These are phyloP conservation scores for Machimus rusticus DNA, from an alignment of 2,888 invertebrate species.

Conservation along the genomic window DNA sequence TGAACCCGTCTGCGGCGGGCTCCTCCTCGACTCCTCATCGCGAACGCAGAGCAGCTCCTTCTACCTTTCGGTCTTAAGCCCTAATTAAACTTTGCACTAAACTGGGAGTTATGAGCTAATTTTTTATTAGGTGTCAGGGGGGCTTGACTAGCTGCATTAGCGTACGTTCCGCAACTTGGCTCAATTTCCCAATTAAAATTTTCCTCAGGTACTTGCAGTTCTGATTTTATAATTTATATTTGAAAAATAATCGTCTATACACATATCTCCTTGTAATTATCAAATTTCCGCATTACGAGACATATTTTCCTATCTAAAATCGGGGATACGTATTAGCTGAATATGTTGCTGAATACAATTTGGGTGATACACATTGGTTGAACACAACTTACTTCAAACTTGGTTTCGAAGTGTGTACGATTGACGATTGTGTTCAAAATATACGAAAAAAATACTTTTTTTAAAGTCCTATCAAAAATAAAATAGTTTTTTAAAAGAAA, in stretches of 20 bases:
- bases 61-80: background rate
- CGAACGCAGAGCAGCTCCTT: background rate
- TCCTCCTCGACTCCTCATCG: background rate
- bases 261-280: background rate
- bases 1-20: background rate
- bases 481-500: too few species aligned
- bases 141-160: background rate
- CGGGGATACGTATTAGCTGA: background rate
- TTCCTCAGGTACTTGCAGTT: background rate
- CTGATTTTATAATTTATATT: background rate
- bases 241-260: background rate
- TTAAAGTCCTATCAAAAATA: too few species aligned
- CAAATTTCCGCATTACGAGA: too few species aligned
- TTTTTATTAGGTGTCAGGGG: background rate
- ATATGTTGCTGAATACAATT: background rate
- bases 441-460: too few species aligned
- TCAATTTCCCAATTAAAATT: background rate
- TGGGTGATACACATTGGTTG: background rate
- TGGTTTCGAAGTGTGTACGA: too few species aligned
- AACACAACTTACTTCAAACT: background rate
- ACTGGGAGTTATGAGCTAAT: background rate
- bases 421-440: too few species aligned
- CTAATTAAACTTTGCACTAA: constrained; percentile 12
- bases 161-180: background rate
- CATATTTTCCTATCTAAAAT: too few species aligned